Percentiles rank a stretch among this genome's conserved stretches.
Conservation (phyloP, 1,140 invertebrate species). For the Lepidurus packardi region DNA sequence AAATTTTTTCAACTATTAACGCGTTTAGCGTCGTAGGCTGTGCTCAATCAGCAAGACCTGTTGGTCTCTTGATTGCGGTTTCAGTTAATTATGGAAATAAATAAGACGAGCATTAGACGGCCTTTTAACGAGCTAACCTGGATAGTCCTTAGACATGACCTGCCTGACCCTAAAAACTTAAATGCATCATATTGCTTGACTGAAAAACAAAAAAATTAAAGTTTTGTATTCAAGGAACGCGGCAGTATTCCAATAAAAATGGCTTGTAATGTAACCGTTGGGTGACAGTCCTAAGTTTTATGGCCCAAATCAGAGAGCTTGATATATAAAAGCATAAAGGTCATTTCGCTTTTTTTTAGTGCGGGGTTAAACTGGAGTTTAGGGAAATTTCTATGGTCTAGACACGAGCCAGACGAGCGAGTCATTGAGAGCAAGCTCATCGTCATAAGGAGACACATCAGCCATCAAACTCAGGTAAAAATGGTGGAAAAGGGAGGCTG, state of each 20-base stretch:
- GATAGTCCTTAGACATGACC: too few species aligned
- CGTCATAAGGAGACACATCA: not conserved
- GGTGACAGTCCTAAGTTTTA: not conserved
- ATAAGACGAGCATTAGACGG: too few species aligned
- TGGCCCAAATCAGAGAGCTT: conserved; percentile 13
- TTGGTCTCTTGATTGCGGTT: too few species aligned
- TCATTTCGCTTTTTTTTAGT: not conserved
- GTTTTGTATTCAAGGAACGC: not conserved
- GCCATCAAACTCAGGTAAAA: conserved; percentile 5
- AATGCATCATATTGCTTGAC: too few species aligned
- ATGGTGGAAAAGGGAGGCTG: not conserved
- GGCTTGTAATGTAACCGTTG: not conserved
- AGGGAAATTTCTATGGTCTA: not conserved
- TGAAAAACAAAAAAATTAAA: too few species aligned
- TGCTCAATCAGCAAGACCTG: too few species aligned
- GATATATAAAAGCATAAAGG: not conserved
- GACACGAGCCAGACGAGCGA: conserved; percentile 12
- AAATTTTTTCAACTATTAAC: too few species aligned
- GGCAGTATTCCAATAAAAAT: conserved; percentile 12
- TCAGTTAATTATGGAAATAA: too few species aligned
- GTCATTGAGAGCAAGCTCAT: not conserved
- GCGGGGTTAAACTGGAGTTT: not conserved
- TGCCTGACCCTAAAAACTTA: too few species aligned
- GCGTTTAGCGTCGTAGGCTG: too few species aligned
- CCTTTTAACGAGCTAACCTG: too few species aligned